Conservation (phyloP, 2,797 vertebrate species). For the Staurois parvus region DNA sequence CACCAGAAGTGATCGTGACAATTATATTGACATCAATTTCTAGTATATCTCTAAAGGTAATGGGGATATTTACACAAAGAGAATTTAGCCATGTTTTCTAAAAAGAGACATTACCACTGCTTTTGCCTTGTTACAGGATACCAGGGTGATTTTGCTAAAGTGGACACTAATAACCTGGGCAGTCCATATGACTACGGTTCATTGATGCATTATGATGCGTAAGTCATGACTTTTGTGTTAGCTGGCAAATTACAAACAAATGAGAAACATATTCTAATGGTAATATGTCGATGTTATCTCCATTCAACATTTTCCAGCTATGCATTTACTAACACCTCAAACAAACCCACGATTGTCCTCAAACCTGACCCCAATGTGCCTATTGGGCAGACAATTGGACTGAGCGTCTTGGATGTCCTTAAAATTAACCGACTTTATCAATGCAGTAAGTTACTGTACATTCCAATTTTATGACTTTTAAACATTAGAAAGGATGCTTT, state of each 20-base stretch:
- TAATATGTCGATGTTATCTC: no score
- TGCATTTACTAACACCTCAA: slow-evolving; percentile 81
- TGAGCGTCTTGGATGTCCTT: slow-evolving; percentile 82
- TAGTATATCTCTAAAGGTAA: slow-evolving; percentile 79
- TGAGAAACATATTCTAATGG: no score
- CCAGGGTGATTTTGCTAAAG: slow-evolving; percentile 76
- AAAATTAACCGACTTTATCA: slow-evolving; percentile 87
- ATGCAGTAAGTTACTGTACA: slow-evolving; percentile 74
- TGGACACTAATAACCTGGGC: slow-evolving; percentile 74
- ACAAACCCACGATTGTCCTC: slow-evolving; percentile 85
- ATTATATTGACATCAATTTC: slow-evolving; percentile 78
- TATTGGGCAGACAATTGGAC: slow-evolving; percentile 85
- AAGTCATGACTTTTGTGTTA: slow-evolving; percentile 55
- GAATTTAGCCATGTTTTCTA: no score
- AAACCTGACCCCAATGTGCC: slow-evolving; percentile 82
- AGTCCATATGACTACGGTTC: slow-evolving; percentile 81
- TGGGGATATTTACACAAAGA: no score
- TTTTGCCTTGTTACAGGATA: slow-evolving; percentile 43
- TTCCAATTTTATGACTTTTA: not conserved
- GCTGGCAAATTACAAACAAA: no score
- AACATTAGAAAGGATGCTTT: no score
- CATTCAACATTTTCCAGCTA: not conserved
- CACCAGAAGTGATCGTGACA: slow-evolving; percentile 81
- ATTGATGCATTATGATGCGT: slow-evolving; percentile 84
- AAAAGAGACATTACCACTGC: no score